A percentile compares a stretch with the other conserved stretches of the same genome.
Evolutionary conservation across 2,797 vertebrate genomes (phyloP).

Genomic region (Ptychobarbus kaznakovi): DNA sequence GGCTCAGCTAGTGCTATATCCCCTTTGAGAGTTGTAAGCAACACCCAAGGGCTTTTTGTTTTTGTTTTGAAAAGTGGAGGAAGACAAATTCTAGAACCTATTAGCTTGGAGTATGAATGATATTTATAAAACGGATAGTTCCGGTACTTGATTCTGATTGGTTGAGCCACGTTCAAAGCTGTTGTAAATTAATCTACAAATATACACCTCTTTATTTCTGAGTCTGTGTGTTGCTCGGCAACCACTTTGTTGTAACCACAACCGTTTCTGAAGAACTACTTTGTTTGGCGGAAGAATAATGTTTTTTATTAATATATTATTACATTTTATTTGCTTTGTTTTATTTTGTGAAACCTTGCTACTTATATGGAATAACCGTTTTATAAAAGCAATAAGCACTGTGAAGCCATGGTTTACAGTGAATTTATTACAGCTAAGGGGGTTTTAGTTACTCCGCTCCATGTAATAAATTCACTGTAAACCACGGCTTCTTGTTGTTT

Average conservation of each 20-base stretch:
- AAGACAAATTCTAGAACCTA: background rate
- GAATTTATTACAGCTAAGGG: background rate
- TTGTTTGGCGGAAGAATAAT: background rate
- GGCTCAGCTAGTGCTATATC: constrained; percentile 13
- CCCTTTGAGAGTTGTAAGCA: background rate
- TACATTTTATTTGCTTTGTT: background rate
- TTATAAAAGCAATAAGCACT: background rate
- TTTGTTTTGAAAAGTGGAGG: background rate
- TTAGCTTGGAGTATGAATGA: background rate
- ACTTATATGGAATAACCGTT: background rate
- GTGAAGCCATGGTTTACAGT: background rate
- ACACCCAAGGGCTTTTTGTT: background rate
- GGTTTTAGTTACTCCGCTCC: background rate
- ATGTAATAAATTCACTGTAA: background rate
- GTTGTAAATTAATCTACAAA: background rate
- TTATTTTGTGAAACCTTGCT: background rate
- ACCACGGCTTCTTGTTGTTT: background rate
- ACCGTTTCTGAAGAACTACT: background rate
- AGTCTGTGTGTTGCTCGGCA: background rate
- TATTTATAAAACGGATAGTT: background rate
- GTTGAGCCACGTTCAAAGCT: too few species aligned
- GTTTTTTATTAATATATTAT: background rate
- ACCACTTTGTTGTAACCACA: too few species aligned
- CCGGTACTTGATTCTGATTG: background rate
- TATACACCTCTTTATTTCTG: too few species aligned